Evolutionary conservation across 2,888 invertebrate species (phyloP), one percentile per base, ranked within the genome.

Genomic region (Drosophila lutescens): DNA sequence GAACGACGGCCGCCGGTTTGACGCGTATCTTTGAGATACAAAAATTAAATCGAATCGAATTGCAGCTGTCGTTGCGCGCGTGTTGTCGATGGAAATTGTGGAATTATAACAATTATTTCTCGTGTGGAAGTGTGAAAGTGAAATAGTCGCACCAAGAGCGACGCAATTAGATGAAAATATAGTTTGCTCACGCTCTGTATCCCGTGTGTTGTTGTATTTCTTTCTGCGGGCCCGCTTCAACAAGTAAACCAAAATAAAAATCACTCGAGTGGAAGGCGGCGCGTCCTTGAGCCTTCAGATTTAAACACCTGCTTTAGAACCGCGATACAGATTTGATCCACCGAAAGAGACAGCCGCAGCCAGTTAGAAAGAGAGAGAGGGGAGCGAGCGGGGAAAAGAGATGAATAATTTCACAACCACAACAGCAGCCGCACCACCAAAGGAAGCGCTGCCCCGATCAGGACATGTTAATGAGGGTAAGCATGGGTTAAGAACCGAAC

Each of bases 391-490:
- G 49, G 43, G 53, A 36, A 65, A 34, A 34, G 65, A 65, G 40
- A 90, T 91, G 90, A 91, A 91, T 74, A 91, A 91, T 85, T 88
- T 91, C 60, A 92, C 91, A 76, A 92, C 91, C 67, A 84, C 91
- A 77, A 91, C 91, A 61, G 89, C 85, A 49, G 61, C 91, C 63
- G 90, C 89, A 75, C 88, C 71, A 57, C 76, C 71, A 73, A 89
- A 91, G 58, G 95, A 95, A 90, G 92, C 93, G 57, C 89, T 95
- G 89, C 95, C 95, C 41, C 94, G 94, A 91, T 93, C 93, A 79
- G 95, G 95, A 74, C 93, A 94, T 90, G 95, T 95, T 56, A 95
- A 93, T 89, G 95, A 82, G 85, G 82, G 82, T 89, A 84, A 82
- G 72, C 53, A 49, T 34, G 53, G 69, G 74, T 49, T 49, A 40